Percentiles rank a stretch among this genome's conserved stretches.
Evolutionary conservation across 1,140 invertebrate species (phyloP).

Genomic region (Ostrea edulis): DNA sequence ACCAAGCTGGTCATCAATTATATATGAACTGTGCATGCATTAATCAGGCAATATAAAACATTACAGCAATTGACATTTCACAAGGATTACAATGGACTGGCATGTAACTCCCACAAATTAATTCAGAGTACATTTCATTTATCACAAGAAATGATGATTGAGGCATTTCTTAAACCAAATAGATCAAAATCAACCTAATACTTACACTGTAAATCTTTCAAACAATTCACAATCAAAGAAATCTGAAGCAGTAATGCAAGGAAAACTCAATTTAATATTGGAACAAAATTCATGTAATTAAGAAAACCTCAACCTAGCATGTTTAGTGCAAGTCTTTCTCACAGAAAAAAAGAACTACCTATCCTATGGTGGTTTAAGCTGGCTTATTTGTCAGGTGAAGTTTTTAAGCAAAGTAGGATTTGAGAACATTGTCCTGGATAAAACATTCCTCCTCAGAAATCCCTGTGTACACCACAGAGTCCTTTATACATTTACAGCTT

Average conservation of each 20-base stretch:
- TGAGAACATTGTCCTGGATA: background rate
- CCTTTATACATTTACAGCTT: background rate
- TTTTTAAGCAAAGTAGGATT: background rate
- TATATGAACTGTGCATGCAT: background rate
- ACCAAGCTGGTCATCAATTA: background rate
- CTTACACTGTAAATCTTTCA: background rate
- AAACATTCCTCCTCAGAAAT: background rate
- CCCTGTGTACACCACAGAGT: background rate
- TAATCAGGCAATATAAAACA: background rate
- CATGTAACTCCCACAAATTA: background rate
- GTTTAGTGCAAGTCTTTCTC: background rate
- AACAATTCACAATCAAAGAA: background rate
- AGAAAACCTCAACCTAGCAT: background rate
- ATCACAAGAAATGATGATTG: background rate
- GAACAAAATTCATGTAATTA: background rate
- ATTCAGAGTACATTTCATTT: background rate
- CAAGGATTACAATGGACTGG: background rate
- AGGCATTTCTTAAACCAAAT: background rate
- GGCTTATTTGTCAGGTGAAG: background rate
- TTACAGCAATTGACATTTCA: background rate
- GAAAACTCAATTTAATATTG: background rate
- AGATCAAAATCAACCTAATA: background rate
- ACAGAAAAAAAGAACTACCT: background rate
- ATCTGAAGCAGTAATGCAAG: background rate
- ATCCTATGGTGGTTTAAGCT: background rate